Percentiles rank a stretch among this genome's conserved stretches.
These are phyloP conservation scores for Leptopterna dolabrata DNA, from an alignment of 2,888 invertebrate genomes.

Conservation along the genomic window DNA sequence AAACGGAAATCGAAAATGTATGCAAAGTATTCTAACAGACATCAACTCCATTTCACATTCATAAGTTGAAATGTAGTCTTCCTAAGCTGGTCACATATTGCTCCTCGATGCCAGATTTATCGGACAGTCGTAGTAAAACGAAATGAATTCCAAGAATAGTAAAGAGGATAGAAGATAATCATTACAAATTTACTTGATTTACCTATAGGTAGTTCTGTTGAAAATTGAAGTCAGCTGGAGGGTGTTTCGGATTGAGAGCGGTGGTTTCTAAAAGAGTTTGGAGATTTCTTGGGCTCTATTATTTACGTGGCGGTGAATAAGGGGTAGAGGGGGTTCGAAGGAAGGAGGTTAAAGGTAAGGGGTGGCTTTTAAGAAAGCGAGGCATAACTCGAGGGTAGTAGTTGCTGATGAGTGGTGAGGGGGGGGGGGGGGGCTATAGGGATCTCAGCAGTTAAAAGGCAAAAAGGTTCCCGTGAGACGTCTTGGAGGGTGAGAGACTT, in stretches of 20 bases:
- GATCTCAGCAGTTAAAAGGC: constrained; percentile 53
- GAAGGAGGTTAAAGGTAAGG: constrained; percentile 1
- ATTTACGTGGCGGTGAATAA: background rate
- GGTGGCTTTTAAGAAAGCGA: constrained; percentile 33
- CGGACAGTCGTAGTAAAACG: no score
- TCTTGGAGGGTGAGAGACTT: constrained; percentile 50
- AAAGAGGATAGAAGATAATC: no score
- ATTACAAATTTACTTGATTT: no score
- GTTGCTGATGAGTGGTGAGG: background rate
- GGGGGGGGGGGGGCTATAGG: background rate
- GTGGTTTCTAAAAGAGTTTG: background rate
- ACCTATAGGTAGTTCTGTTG: no score
- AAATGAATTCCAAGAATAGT: no score
- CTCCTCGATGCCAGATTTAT: no score
- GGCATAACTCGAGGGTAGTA: background rate
- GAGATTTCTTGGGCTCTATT: background rate
- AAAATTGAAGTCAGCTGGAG: background rate
- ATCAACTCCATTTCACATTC: no score
- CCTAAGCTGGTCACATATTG: no score
- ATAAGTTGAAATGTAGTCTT: no score
- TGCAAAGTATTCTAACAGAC: no score
- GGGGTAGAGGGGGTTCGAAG: background rate
- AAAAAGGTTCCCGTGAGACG: constrained; percentile 52
- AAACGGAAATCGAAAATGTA: no score
- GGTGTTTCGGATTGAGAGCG: background rate